Evolutionary conservation across 2,797 vertebrate species (phyloP), one percentile per base, ranked within the genome.

Genomic region (Parauchenoglanis punctatus): DNA sequence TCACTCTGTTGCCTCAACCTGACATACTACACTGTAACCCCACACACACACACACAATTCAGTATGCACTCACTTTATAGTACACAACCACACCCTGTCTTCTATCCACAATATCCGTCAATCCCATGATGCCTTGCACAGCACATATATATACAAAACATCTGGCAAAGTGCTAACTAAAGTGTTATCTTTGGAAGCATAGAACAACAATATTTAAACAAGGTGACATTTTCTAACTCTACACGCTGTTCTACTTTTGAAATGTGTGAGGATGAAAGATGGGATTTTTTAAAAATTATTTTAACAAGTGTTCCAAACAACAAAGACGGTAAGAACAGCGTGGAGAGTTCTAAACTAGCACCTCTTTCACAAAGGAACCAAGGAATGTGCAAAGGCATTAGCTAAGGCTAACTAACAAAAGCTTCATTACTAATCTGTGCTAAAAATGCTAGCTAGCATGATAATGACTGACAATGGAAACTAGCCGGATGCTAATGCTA

Each of bases 1-100:
- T 89, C 86, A 89, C 49, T 85, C 68, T 35, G 56, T 23, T 89
- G 75, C 77, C 54, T 87, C 76, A 77, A 49, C 25, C 76, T 81
- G 84, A 82, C 83, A 70, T 78, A 65, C 49, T 77, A 63, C 58
- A 63, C 63, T 81, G 83, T 90, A 67, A 75, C 59, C 58, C 84
- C 59, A 83, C 44, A 52, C 72, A 65, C 84, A 63, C 77, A 68
- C 54, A 58, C 56, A 87, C 49, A 77, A 3, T 49, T 2, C 7
- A 52, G 63, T 84, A 87, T 70, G 87, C 31, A 54, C 18, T 65
- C 80, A 72, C 8, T 31, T 83, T 81, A 63, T 8, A 44, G 56
- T 40, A 68, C 46, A 68, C 61, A 52, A 54, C 81, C 81, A 68
- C 81, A 83, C 81, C 81, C 81, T 52, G 23, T 52, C 61, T 52